Percentiles rank a stretch among this genome's conserved stretches.
These are phyloP conservation scores for Tetramorium simillimum DNA, from an alignment of 1,140 invertebrate genomes.

Conservation along the genomic window DNA sequence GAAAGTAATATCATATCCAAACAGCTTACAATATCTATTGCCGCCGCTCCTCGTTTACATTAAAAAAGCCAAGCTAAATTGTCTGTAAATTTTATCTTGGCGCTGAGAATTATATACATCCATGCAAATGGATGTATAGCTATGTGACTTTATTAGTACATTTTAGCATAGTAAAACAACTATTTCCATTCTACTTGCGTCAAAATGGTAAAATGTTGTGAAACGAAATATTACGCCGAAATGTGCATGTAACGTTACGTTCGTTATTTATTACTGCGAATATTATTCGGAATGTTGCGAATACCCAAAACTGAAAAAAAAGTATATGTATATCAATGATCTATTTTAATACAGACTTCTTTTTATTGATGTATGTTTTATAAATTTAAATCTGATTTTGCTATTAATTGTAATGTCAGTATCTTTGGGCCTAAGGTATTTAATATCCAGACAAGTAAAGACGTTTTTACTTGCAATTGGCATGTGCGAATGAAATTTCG, in stretches of 20 bases:
- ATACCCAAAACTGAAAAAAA: background rate
- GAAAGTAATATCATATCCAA: background rate
- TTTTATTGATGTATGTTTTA: background rate
- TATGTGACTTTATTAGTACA: constrained; percentile 39
- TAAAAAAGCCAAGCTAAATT: background rate
- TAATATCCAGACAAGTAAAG: background rate
- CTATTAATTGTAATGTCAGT: background rate
- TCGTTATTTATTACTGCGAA: background rate
- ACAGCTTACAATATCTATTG: constrained; percentile 6
- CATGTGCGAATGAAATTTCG: background rate
- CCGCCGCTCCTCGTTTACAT: background rate
- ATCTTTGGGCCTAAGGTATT: background rate
- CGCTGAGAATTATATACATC: constrained; percentile 2
- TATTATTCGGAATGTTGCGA: background rate
- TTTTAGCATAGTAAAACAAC: constrained; percentile 6
- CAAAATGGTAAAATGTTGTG: background rate
- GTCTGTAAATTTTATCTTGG: constrained; percentile 7
- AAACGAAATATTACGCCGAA: background rate
- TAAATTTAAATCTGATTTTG: background rate
- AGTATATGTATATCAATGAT: background rate
- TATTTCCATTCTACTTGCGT: background rate
- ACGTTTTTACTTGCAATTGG: background rate
- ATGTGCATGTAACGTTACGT: background rate
- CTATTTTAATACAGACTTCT: background rate
- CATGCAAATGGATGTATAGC: background rate